Base-by-base conservation (phyloP, 2,113 vertebrate genomes). In the Rana temporaria region DNA sequence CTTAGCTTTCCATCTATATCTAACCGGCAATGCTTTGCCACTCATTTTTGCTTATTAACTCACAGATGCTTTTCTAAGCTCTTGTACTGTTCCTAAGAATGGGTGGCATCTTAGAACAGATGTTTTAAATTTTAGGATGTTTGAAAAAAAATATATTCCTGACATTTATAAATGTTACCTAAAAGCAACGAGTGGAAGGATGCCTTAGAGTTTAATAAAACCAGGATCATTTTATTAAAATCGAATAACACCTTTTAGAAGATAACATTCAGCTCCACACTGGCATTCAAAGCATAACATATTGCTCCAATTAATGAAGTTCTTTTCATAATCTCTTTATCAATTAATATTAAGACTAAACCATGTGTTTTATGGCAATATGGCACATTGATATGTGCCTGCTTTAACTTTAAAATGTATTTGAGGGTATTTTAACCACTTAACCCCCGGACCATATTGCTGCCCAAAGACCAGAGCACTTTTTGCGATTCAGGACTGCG, bases 131-230 rank as follows among this genome's bases (percentile, higher is more conserved):
- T 79, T 55, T 32, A 79, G 64, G 30, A 32, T 30, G 22, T 55
- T 78, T 5, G 20, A 60, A 77, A 76, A 67, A 78, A 78, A 78
- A 26, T 67, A 78, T n/a, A 67, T 67, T 66, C 63, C 76, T 78
- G 76, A 67, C 76, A 78, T 78, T 78, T 78, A 67, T 53, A 66
- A 78, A 78, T 78, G 76, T 66, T 66, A 67, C 76, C 63, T 67
- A 56, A 78, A 78, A 56, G 18, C 76, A 78, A 67, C 24, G 60
- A 15, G 52, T 26, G 22, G 22, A 64, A 64, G 53, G 34, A 52
- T 63, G 74, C 74, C 22, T 77, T 5, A 64, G 22, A 53, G 73
- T 77, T 77, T 66, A 67, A 78, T 78, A 78, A 78, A 78, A 66
- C 62, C n/a, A 38, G 76, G 76, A 78, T 78, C 75, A 78, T 26